Percentiles rank a stretch among this genome's conserved stretches.
Evolutionary conservation across 2,888 invertebrate genomes (phyloP).

Genomic region (Mimumesa dahlbomi): DNA sequence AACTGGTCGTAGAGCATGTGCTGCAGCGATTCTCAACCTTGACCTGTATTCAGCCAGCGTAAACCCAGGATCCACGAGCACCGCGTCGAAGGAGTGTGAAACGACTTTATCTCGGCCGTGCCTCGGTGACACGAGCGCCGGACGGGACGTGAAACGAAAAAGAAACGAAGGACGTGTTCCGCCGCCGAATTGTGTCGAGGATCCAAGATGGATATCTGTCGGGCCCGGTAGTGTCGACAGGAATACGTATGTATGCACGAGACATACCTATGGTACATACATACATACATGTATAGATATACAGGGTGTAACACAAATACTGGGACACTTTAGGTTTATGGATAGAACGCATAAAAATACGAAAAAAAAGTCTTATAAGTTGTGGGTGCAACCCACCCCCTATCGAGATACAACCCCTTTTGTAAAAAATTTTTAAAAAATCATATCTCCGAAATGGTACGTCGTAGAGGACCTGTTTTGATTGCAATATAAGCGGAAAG

Average conservation of each 20-base stretch:
- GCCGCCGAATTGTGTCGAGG: constrained; percentile 74
- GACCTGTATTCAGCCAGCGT: constrained; percentile 68
- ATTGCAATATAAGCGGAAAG: too few species aligned
- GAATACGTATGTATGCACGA: constrained; percentile 31
- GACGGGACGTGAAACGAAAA: constrained; percentile 67
- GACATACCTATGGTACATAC: too few species aligned
- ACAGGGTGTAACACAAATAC: too few species aligned
- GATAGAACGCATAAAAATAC: too few species aligned
- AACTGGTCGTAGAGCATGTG: constrained; percentile 8
- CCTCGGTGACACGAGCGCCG: constrained; percentile 11
- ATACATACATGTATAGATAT: too few species aligned
- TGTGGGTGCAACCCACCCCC: too few species aligned
- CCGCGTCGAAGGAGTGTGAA: constrained; percentile 40
- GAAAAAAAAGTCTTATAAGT: too few species aligned
- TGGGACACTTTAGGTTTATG: too few species aligned
- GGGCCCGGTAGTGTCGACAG: constrained; percentile 28
- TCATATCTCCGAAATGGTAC: too few species aligned
- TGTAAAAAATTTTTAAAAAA: too few species aligned
- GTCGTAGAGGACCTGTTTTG: too few species aligned
- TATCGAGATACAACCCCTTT: too few species aligned
- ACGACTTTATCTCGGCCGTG: constrained; percentile 27
- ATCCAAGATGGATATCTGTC: constrained; percentile 69
- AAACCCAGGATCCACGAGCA: constrained; percentile 64
- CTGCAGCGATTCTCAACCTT: constrained; percentile 72
- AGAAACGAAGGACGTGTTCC: constrained; percentile 72